Evolutionary conservation across 2,113 vertebrate species (phyloP).

Genomic region (Bufo gargarizans): DNA sequence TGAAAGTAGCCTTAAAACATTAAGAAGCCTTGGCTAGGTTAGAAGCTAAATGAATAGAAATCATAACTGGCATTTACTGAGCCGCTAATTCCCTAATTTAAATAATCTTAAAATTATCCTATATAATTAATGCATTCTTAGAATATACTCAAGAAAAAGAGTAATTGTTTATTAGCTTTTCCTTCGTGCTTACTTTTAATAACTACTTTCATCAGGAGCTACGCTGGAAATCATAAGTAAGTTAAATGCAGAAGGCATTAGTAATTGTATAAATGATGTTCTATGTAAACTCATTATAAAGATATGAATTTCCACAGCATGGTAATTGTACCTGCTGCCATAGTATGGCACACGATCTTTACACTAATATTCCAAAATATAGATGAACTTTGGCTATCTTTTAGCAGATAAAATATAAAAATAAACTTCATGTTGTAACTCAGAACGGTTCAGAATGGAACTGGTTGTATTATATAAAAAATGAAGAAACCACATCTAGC

Average conservation of each 20-base stretch:
- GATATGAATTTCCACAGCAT: slow-evolving; percentile 31
- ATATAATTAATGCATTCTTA: slow-evolving; percentile 46
- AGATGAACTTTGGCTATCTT: neutral
- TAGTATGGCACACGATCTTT: neutral
- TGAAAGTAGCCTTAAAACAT: neutral
- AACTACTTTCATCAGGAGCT: slow-evolving; percentile 29
- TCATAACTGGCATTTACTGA: slow-evolving; percentile 18
- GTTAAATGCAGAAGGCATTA: slow-evolving; percentile 37
- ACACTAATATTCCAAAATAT: neutral
- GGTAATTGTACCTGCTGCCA: slow-evolving; percentile 1
- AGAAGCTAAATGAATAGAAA: slow-evolving; percentile 12
- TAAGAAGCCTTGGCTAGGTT: neutral
- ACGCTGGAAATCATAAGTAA: slow-evolving; percentile 26
- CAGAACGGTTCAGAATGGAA: no score
- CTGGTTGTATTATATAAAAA: no score
- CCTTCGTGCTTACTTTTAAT: slow-evolving; percentile 21
- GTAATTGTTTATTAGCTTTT: slow-evolving; percentile 14
- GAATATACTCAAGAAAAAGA: slow-evolving; percentile 3
- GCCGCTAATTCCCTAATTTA: slow-evolving; percentile 34
- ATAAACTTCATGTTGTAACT: no score
- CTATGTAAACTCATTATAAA: slow-evolving; percentile 42
- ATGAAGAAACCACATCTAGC: no score
- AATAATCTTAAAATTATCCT: slow-evolving; percentile 33
- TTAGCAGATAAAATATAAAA: neutral
- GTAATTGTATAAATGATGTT: slow-evolving; percentile 48